Evolutionary conservation across 2,113 vertebrate genomes (phyloP), one percentile per base, ranked within the genome.

Genomic region (Megalops atlanticus): DNA sequence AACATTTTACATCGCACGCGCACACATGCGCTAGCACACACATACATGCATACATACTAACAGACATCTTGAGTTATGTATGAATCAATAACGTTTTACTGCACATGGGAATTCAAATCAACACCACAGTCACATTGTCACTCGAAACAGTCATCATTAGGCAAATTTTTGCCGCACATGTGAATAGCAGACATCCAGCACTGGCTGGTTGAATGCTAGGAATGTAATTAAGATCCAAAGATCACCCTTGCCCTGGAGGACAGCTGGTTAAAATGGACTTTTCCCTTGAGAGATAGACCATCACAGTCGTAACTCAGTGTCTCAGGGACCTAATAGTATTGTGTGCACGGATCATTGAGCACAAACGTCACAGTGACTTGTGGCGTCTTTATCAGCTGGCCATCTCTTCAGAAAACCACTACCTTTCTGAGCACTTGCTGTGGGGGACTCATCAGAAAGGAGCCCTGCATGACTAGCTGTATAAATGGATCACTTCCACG

Each of bases 1-100:
- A 76, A 81, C 54, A 70, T 38, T 81, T 81, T 76, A 24, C 12
- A 81, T 74, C 21, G 39, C 40, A 58, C 31, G 7, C 27, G 38
- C 38, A 36, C 36, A 24, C 45, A 31, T 35, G 11, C 31, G 24
- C 52, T 33, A 36, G 27, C 72, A 40, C 3, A 52, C 11, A 24
- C 21, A 70, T 16, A 36, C 36, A 39, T 36, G 31, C 41, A 14
- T 24, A 52, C 27, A 8, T 35, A 24, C 39, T 39, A 31, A 18
- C 33, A 36, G 27, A 31, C 31, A 76, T 33, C 15, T 77, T 41
- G 4, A 12, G n/a, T 11, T 11, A 14, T 69, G 24, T 41, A 41
- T 43, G 24, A 69, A 39, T 15, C 7, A 24, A 27, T 12, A 24
- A 27, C 31, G 64, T 71, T 31, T 64, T 64, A 31, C 24, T 8